These are phyloP conservation scores for Morpho helenor DNA, from an alignment of 2,888 invertebrate species.

Conservation along the genomic window DNA sequence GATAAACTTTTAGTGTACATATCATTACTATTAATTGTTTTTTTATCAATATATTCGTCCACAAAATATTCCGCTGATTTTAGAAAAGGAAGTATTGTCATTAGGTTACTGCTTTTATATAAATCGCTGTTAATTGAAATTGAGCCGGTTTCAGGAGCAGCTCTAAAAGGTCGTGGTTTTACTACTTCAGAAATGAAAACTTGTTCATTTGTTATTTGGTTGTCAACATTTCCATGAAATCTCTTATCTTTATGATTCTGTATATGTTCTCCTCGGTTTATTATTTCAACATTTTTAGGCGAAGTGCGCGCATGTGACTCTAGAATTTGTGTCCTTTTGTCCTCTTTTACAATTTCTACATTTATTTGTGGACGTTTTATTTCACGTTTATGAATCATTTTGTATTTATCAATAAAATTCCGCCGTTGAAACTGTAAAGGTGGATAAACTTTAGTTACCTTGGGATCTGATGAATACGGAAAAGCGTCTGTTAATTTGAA, in stretches of 20 bases:
- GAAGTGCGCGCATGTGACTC: conserved; percentile 45
- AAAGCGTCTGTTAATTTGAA: conserved; percentile 50
- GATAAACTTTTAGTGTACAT: conserved; percentile 51
- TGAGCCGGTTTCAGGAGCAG: conserved; percentile 26
- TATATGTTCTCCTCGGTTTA: conserved; percentile 41
- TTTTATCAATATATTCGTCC: conserved; percentile 34
- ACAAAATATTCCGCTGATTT: conserved; percentile 54
- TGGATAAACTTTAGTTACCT: conserved; percentile 44
- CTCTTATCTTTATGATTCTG: conserved; percentile 36
- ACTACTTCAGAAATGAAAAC: conserved; percentile 27
- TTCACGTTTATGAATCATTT: conserved; percentile 40
- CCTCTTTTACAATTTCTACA: conserved; percentile 55
- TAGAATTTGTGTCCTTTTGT: conserved; percentile 47
- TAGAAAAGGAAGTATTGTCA: conserved; percentile 53
- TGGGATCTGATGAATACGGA: conserved; percentile 59
- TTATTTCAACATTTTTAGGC: conserved; percentile 52
- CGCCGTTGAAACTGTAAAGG: conserved; percentile 46
- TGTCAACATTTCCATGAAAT: conserved; percentile 43
- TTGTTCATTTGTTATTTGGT: conserved; percentile 31
- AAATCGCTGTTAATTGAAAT: conserved; percentile 29
- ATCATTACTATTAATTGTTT: conserved; percentile 31
- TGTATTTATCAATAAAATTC: conserved; percentile 41
- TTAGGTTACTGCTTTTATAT: conserved; percentile 37
- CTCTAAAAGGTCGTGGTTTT: conserved; percentile 32
- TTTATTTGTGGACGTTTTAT: conserved; percentile 46